Evolutionary conservation across 2,113 vertebrate genomes (phyloP), one percentile per base, ranked within the genome.

Genomic region (Okapia johnstoni): DNA sequence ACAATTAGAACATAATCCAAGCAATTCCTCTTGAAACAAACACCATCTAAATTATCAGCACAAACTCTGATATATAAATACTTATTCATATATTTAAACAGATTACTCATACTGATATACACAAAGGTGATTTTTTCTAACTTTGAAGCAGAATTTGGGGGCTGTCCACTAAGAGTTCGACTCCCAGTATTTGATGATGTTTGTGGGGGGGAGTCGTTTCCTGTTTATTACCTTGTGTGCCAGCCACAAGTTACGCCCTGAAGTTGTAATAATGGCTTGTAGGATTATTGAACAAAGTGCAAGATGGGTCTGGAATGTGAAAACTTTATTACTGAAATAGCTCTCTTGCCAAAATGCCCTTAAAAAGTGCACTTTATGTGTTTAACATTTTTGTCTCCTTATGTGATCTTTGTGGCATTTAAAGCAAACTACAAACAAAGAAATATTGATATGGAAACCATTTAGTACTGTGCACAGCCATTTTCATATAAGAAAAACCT

Each of bases 401-500:
- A 40, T 94, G 16, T 84, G 88, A 97, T 95, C 95, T 96, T 96
- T 97, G 70, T 61, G 80, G 90, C 61, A 85, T 97, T 97, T 81
- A 77, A 93, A 93, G 94, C 95, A 95, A 98, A 96, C 3, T 28
- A 89, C 94, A 98, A 98, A 98, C 36, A 73, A 97, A 87, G 97
- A 98, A 98, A 96, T 98, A 98, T 98, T 98, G 17, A 97, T 97
- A 88, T 95, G 85, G 96, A 97, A 98, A 15, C 61, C 76, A 23
- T 96, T 97, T 97, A 88, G 97, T 93, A 73, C 80, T 91, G 61
- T 96, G 66, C 80, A 98, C 57, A 98, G 98, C 97, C 97, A 98
- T 97, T 98, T 98, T 98, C 97, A 96, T 96, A 98, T 97, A 98
- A 98, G 95, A 98, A 98, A 98, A 98, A 97, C 17, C 4, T 98